Percentiles rank a stretch among this genome's conserved stretches.
These are phyloP conservation scores for Axinella damicornis DNA, from an alignment of 37 sponge, comb jelly and placozoan species.

Conservation along the genomic window DNA sequence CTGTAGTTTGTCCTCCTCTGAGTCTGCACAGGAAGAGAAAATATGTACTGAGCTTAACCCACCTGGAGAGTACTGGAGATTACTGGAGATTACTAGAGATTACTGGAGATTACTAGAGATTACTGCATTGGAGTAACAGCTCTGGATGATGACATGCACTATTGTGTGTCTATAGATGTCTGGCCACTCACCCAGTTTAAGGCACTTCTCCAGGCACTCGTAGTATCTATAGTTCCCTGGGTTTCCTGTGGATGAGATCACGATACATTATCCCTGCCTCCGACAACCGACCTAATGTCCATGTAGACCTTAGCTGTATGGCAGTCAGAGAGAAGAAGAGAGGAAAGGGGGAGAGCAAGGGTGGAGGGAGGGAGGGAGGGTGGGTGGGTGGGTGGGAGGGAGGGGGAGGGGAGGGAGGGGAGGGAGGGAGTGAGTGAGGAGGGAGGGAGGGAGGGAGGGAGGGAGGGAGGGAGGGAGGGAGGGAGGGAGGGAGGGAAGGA, in stretches of 20 bases:
- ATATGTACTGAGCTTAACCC: too few species aligned
- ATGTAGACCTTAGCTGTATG: slow-evolving; percentile 75
- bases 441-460: neutral
- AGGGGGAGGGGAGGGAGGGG: neutral
- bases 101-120: too few species aligned
- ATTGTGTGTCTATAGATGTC: neutral
- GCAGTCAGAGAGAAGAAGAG: neutral
- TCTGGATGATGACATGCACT: neutral
- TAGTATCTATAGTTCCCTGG: slow-evolving; percentile 87
- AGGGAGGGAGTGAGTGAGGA: neutral
- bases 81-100: too few species aligned
- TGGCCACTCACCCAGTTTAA: slow-evolving; percentile 38
- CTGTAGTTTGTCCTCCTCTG: slow-evolving; percentile 57
- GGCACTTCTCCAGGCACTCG: slow-evolving; percentile 71
- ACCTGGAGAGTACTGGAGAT: too few species aligned
- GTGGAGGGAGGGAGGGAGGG: neutral
- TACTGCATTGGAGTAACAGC: too few species aligned
- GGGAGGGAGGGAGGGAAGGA: neutral
- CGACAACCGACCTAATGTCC: slow-evolving; percentile 25
- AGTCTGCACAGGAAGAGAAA: neutral
- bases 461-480: neutral
- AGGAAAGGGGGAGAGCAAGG: neutral
- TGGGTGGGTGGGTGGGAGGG: neutral
- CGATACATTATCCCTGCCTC: slow-evolving; percentile 83
- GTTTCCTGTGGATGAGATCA: slow-evolving; percentile 80